phyloP scores from a whole-genome alignment of 2,113 vertebrate species.

The Mesocricetus auratus region DNA sequence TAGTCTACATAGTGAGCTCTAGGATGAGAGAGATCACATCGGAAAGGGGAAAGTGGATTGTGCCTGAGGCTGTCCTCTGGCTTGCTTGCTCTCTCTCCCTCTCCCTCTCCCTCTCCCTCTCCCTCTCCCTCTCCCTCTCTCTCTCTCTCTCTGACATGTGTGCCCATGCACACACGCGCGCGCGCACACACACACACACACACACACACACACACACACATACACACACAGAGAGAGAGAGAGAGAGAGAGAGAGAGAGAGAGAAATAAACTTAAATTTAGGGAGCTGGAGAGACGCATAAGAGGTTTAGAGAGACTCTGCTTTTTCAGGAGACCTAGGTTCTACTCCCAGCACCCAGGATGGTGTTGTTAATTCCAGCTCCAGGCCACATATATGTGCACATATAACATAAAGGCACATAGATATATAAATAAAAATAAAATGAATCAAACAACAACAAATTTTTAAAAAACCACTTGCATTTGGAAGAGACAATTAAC shows the following conservation, averaged over 20 bases:
- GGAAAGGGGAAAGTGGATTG: background rate
- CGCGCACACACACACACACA: background rate
- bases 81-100: too few species aligned
- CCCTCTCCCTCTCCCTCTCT: too few species aligned
- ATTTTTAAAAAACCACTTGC: background rate
- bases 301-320: background rate
- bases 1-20: background rate
- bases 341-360: background rate
- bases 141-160: too few species aligned
- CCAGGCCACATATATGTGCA: background rate
- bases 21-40: background rate
- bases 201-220: background rate
- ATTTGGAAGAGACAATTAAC: background rate
- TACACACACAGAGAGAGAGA: too few species aligned
- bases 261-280: background rate
- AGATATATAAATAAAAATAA: background rate
- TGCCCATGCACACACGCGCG: too few species aligned
- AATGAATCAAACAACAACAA: background rate
- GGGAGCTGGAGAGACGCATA: background rate
- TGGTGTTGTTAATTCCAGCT: background rate
- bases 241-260: too few species aligned
- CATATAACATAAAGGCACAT: background rate
- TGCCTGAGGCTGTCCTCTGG: background rate
- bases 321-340: background rate
- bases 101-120: too few species aligned